These are phyloP conservation scores for Strigamia transsilvanica DNA, from an alignment of 2,888 invertebrate species.

Conservation along the genomic window DNA sequence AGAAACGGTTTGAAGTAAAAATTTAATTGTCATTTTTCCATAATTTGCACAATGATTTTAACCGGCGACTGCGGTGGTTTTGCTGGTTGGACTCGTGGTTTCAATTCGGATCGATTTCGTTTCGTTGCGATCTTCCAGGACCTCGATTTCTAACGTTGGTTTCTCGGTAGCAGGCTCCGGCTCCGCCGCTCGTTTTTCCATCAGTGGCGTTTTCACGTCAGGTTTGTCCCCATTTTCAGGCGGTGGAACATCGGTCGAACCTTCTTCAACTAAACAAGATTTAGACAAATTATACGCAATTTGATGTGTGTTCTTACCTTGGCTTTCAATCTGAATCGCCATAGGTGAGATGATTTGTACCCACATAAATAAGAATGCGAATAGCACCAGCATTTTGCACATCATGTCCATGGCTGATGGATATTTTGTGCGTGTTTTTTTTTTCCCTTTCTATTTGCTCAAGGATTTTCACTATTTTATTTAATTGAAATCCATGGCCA, in stretches of 20 bases:
- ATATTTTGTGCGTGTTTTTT: not conserved
- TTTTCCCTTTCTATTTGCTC: not conserved
- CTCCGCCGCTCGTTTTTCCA: not conserved
- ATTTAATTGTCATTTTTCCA: no score
- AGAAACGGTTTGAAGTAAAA: no score
- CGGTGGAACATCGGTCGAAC: conserved; percentile 2
- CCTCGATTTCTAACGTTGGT: not conserved
- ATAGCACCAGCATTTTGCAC: not conserved
- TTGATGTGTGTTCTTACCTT: not conserved
- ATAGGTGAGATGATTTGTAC: not conserved
- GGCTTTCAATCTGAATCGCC: not conserved
- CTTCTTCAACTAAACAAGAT: not conserved
- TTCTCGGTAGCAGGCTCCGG: not conserved
- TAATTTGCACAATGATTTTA: no score
- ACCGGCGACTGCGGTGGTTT: no score
- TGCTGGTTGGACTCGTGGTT: not conserved
- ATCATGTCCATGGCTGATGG: not conserved
- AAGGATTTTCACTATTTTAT: not conserved
- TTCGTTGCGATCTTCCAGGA: not conserved
- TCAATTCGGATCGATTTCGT: not conserved
- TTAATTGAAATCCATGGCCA: not conserved
- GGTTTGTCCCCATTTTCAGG: not conserved
- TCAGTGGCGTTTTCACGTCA: not conserved
- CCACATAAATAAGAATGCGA: not conserved
- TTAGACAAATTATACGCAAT: no score